Percentiles rank a stretch among this genome's conserved stretches.
phyloP scores from a whole-genome alignment of 1,140 invertebrate species.

The Dendroctonus valens region DNA sequence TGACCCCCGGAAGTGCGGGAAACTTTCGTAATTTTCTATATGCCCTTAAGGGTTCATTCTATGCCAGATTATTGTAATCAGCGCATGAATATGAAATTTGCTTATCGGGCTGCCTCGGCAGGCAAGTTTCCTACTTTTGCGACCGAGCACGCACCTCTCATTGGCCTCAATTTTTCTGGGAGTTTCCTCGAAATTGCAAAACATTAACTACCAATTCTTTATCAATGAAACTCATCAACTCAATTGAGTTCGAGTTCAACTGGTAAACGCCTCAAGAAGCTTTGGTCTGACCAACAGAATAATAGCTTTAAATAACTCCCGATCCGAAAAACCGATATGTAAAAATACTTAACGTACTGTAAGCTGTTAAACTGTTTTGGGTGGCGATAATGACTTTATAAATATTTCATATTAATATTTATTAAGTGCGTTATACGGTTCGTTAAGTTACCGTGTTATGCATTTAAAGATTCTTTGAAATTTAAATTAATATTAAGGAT shows the following conservation, averaged over 20 bases:
- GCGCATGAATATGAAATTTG: slow-evolving; percentile 13
- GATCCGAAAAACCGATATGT: too few relatives aligned
- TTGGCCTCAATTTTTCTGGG: slow-evolving; percentile 14
- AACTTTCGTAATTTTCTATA: not conserved
- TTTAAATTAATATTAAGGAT: slow-evolving; percentile 14
- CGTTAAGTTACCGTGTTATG: slow-evolving; percentile 6
- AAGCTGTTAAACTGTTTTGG: slow-evolving; percentile 7
- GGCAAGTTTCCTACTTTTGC: slow-evolving; percentile 10
- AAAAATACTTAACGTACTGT: slow-evolving; percentile 2
- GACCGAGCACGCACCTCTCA: slow-evolving; percentile 13
- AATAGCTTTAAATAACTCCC: too few relatives aligned
- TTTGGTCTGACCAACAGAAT: too few relatives aligned
- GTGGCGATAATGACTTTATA: slow-evolving; percentile 11
- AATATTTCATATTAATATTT: slow-evolving; percentile 18
- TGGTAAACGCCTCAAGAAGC: too few relatives aligned
- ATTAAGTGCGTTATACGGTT: slow-evolving; percentile 15
- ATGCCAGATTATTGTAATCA: slow-evolving; percentile 11
- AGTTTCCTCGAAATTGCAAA: slow-evolving; percentile 4
- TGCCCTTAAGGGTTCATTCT: not conserved
- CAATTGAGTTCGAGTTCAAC: too few relatives aligned
- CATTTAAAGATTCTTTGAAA: slow-evolving; percentile 16
- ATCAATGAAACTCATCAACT: too few relatives aligned
- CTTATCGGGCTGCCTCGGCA: slow-evolving; percentile 10
- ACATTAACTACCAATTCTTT: too few relatives aligned
- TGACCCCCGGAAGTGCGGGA: not conserved